Conservation (phyloP, 2,888 invertebrate genomes). For the Cinara cedri region DNA sequence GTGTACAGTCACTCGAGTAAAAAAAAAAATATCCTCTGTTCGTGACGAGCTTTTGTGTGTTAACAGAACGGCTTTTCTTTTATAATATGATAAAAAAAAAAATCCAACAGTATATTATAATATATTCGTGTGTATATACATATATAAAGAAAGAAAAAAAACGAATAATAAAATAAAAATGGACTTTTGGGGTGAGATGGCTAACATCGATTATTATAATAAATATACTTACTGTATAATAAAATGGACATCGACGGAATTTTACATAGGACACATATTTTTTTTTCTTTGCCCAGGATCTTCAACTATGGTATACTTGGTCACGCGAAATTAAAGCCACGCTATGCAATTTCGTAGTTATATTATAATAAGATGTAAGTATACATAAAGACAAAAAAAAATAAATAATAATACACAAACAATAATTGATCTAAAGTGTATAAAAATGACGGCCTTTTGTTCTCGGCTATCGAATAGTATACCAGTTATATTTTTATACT, state of each 20-base stretch:
- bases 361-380: neutral
- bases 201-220: slow-evolving; percentile 42
- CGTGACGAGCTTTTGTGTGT: slow-evolving; percentile 34
- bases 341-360: neutral
- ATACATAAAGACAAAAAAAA: slow-evolving; percentile 13
- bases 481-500: neutral
- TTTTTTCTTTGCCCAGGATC: slow-evolving; percentile 15
- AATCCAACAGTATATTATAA: slow-evolving; percentile 16
- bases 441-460: neutral
- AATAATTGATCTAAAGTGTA: too few relatives aligned
- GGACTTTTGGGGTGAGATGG: slow-evolving; percentile 35
- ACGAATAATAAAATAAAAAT: too few relatives aligned
- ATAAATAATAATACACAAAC: neutral
- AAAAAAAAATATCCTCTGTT: slow-evolving; percentile 24
- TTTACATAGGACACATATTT: slow-evolving; percentile 6
- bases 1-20: slow-evolving; percentile 31
- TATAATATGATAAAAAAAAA: too few relatives aligned
- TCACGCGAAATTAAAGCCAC: slow-evolving; percentile 31
- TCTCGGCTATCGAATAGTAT: neutral
- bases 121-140: slow-evolving; percentile 15
- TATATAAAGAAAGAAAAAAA: too few relatives aligned
- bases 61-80: slow-evolving; percentile 13
- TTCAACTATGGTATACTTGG: neutral
- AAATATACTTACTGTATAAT: too few relatives aligned
- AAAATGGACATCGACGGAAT: slow-evolving; percentile 33